Evolutionary conservation across 2,113 vertebrate genomes (phyloP).

Genomic region (Hippolais icterina): DNA sequence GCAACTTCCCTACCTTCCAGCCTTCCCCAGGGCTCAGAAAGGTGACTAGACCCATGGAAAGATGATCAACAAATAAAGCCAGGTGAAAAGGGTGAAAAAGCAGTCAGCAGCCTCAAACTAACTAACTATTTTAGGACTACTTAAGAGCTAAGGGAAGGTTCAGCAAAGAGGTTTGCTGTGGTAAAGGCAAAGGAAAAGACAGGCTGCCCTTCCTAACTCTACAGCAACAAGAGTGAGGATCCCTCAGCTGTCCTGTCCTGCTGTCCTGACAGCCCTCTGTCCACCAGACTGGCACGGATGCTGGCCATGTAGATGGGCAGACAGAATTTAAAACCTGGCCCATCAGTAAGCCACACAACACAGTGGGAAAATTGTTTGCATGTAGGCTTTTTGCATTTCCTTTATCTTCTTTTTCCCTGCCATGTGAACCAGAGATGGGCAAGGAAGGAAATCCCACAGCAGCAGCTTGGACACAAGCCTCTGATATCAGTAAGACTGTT

Average conservation of each 20-base stretch:
- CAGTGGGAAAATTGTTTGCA: not conserved
- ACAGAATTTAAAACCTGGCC: not conserved
- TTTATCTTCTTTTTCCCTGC: not conserved
- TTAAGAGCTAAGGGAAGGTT: not conserved
- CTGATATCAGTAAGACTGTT: not conserved
- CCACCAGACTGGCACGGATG: accelerated
- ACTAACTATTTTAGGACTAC: not conserved
- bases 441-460: not conserved
- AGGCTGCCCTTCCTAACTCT: not conserved
- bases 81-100: not conserved
- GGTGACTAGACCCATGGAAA: not conserved
- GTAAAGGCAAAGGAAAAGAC: not conserved
- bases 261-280: not conserved
- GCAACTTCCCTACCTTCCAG: not conserved
- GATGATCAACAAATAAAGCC: not conserved
- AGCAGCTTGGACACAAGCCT: not conserved
- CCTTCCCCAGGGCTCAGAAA: not conserved
- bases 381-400: not conserved
- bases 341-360: not conserved
- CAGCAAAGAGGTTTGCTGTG: not conserved
- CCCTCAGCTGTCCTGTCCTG: accelerated
- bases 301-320: not conserved
- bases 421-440: not conserved
- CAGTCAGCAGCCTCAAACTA: not conserved
- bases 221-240: not conserved